These are phyloP conservation scores for Acrocephalus arundinaceus DNA, from an alignment of 2,113 vertebrate species.

Conservation along the genomic window DNA sequence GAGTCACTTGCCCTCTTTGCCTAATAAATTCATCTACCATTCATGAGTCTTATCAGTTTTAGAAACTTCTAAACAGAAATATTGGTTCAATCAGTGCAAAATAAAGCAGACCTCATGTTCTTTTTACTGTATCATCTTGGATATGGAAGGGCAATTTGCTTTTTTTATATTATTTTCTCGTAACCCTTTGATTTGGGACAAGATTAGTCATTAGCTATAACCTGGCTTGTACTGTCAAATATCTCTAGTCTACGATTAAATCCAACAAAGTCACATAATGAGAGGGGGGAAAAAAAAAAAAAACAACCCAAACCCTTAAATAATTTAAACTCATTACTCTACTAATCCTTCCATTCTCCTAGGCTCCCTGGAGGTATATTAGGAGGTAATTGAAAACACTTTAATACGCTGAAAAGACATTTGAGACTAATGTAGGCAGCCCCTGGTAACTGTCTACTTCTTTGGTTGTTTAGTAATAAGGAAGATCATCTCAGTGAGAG, in stretches of 20 bases:
- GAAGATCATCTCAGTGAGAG: not conserved
- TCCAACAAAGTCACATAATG: constrained; percentile 50
- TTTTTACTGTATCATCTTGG: not conserved
- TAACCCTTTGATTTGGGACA: constrained; percentile 43
- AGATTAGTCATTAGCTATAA: constrained; percentile 62
- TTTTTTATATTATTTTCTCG: constrained; percentile 43
- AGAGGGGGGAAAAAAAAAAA: not conserved
- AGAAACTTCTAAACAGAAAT: not conserved
- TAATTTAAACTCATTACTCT: constrained; percentile 79
- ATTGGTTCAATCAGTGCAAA: not conserved
- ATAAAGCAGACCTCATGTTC: not conserved
- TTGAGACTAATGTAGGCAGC: constrained; percentile 46
- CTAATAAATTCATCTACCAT: not conserved
- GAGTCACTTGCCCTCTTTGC: not conserved
- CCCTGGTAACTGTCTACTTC: not conserved
- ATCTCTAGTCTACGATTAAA: constrained; percentile 65
- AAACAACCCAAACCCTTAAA: constrained; percentile 8
- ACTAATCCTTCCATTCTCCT: constrained; percentile 72
- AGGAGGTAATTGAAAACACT: constrained; percentile 76
- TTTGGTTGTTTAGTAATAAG: constrained; percentile 29
- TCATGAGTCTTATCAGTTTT: not conserved
- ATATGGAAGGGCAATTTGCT: constrained; percentile 18
- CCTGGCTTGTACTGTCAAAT: constrained; percentile 51
- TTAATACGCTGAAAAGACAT: constrained; percentile 68
- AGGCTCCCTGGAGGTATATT: constrained; percentile 74